A percentile compares a stretch with the other conserved stretches of the same genome.
These are phyloP conservation scores for Macquaria ambigua DNA, from an alignment of 2,113 vertebrate species.

Conservation along the genomic window DNA sequence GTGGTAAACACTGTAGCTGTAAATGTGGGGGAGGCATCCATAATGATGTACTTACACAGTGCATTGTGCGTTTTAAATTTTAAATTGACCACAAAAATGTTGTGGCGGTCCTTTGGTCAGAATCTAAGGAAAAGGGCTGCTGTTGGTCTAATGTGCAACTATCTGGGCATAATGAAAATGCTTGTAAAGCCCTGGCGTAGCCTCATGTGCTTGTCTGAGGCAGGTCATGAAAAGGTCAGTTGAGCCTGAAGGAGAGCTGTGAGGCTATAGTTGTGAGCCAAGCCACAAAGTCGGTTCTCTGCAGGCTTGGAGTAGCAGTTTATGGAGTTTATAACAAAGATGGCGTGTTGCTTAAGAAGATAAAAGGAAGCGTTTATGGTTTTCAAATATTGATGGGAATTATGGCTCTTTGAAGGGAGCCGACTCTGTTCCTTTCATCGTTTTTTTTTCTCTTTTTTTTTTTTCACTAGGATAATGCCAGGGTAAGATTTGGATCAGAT, in stretches of 20 bases:
- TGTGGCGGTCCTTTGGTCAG: neutral
- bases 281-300: conserved; percentile 28
- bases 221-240: conserved; percentile 21
- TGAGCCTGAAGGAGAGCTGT: conserved; percentile 4
- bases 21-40: neutral
- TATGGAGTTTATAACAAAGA: conserved; percentile 22
- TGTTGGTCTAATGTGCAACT: neutral
- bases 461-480: too few relatives aligned
- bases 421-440: too few relatives aligned
- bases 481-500: too few relatives aligned
- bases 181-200: neutral
- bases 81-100: neutral
- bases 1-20: neutral
- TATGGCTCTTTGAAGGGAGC: too few relatives aligned
- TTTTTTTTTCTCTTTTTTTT: too few relatives aligned
- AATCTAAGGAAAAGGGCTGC: neutral
- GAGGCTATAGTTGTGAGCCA: neutral
- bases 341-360: neutral
- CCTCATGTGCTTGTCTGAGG: neutral
- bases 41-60: neutral
- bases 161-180: neutral
- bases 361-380: neutral
- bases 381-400: too few relatives aligned
- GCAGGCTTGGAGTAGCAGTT: conserved; percentile 7
- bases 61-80: neutral